Percentiles rank a stretch among this genome's conserved stretches.
Conservation (phyloP, 2,888 invertebrate genomes). For the Plutella xylostella region DNA sequence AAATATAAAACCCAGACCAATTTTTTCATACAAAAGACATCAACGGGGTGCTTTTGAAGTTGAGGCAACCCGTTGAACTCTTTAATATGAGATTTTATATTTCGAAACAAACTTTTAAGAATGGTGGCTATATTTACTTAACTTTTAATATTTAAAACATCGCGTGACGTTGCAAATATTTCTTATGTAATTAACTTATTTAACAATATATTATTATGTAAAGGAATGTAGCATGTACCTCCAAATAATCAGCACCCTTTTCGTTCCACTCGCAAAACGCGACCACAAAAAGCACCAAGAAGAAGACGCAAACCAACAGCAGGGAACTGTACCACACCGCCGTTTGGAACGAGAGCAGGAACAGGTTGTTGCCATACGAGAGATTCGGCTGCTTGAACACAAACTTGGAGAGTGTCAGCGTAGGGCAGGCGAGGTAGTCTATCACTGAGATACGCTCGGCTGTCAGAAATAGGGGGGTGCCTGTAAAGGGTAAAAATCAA, state of each 20-base stretch:
- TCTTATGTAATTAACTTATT: no score
- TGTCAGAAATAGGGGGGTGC: constrained; percentile 74
- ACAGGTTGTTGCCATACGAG: constrained; percentile 79
- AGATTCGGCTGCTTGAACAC: constrained; percentile 79
- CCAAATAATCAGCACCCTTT: constrained; percentile 13
- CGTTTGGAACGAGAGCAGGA: constrained; percentile 73
- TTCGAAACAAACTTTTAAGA: no score
- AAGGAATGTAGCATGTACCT: no score
- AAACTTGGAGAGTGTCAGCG: constrained; percentile 75
- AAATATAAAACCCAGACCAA: no score
- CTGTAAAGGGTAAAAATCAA: constrained; percentile 27
- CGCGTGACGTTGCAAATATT: neutral
- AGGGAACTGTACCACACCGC: constrained; percentile 73
- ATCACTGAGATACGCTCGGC: constrained; percentile 71
- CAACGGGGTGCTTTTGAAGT: no score
- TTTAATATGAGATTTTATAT: no score
- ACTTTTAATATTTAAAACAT: no score
- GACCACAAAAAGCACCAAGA: constrained; percentile 41
- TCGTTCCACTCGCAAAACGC: constrained; percentile 55
- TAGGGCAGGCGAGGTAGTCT: constrained; percentile 76
- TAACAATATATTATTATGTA: no score
- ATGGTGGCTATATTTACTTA: no score
- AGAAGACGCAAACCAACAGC: constrained; percentile 54
- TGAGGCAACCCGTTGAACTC: no score
- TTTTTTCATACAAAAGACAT: no score